Evolutionary conservation across 1,140 invertebrate species (phyloP).

Genomic region (Hermatobates lingyangjiaoensis): DNA sequence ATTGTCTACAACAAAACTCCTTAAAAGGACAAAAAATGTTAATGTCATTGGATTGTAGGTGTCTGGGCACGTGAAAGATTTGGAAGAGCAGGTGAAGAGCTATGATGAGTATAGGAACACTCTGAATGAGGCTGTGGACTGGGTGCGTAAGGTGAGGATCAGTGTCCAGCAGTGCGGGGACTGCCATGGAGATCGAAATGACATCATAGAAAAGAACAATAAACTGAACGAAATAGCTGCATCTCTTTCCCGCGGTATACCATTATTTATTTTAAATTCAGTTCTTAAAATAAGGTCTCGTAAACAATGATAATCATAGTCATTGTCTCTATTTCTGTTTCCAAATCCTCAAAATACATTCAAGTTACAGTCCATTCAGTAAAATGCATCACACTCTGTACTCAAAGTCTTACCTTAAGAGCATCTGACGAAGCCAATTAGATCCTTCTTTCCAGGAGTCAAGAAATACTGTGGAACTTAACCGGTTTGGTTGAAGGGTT

Average conservation of each 20-base stretch:
- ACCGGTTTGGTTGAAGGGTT: too few relatives aligned
- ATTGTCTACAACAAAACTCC: too few relatives aligned
- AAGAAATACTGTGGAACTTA: too few relatives aligned
- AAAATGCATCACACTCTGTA: too few relatives aligned
- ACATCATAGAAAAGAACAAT: slow-evolving; percentile 48
- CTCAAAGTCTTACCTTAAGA: too few relatives aligned
- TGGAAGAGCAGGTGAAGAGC: slow-evolving; percentile 59
- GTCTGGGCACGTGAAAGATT: slow-evolving; percentile 6
- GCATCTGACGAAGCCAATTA: too few relatives aligned
- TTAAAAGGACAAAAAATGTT: neutral
- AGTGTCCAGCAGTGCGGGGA: slow-evolving; percentile 69
- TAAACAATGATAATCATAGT: too few relatives aligned
- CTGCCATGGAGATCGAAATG: slow-evolving; percentile 59
- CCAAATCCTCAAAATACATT: too few relatives aligned
- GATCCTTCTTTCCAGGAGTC: too few relatives aligned
- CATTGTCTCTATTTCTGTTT: too few relatives aligned
- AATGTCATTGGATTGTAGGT: slow-evolving; percentile 14
- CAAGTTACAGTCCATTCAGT: too few relatives aligned
- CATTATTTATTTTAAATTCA: neutral
- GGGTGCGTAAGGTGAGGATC: slow-evolving; percentile 64
- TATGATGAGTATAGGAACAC: slow-evolving; percentile 72
- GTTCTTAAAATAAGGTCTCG: neutral
- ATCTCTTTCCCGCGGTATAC: slow-evolving; percentile 28
- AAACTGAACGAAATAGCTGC: slow-evolving; percentile 46
- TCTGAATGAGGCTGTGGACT: slow-evolving; percentile 65